A percentile compares a stretch with the other conserved stretches of the same genome.
These are phyloP conservation scores for Probosciger aterrimus DNA, from an alignment of 2,113 vertebrate species.

Conservation along the genomic window DNA sequence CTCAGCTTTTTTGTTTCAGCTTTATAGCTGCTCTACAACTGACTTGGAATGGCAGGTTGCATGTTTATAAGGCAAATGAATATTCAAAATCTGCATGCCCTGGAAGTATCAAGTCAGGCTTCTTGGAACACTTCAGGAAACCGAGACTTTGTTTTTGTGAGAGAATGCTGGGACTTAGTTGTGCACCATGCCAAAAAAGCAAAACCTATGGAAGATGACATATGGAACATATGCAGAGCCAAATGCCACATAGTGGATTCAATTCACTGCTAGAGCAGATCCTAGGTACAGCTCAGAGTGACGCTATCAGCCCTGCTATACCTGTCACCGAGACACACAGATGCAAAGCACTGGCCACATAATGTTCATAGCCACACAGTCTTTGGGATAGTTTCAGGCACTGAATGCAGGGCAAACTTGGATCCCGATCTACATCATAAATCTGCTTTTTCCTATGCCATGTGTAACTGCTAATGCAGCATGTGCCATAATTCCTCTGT, in stretches of 20 bases:
- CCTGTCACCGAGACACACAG: not conserved
- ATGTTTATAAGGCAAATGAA: not conserved
- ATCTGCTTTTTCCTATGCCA: not conserved
- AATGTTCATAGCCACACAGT: too few relatives aligned
- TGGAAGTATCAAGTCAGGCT: not conserved
- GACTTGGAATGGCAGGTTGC: not conserved
- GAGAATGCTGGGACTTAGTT: not conserved
- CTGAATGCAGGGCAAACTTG: not conserved
- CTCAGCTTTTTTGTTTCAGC: conserved; percentile 34
- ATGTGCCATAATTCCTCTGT: not conserved
- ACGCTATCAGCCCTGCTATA: not conserved
- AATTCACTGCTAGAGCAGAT: not conserved
- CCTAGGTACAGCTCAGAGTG: not conserved
- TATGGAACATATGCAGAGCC: not conserved
- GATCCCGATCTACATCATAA: not conserved
- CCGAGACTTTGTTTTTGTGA: not conserved
- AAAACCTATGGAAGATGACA: not conserved
- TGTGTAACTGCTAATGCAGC: not conserved
- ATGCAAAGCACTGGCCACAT: not conserved
- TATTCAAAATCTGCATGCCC: not conserved
- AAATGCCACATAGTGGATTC: not conserved
- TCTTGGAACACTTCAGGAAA: not conserved
- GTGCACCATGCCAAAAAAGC: not conserved
- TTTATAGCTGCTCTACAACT: not conserved
- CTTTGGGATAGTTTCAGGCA: not conserved